Base-by-base conservation (phyloP, 2,113 vertebrate species). In the Nymphicus hollandicus region DNA sequence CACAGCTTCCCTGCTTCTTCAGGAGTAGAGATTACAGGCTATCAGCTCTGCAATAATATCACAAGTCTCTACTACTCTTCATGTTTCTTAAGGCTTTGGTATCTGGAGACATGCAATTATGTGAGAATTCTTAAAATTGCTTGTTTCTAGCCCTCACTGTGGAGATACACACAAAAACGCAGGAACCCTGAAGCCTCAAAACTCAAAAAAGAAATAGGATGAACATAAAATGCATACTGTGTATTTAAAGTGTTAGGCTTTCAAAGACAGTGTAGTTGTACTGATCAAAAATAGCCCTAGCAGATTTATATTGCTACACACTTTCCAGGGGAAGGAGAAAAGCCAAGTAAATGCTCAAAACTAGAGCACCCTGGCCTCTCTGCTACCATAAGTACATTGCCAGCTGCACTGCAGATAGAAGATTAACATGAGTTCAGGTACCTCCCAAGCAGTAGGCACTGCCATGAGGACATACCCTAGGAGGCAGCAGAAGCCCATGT, bases 401-500 rank as follows among this genome's bases (percentile, higher is more conserved):
- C 41, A 76, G 44, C 58, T 77, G 53, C 35, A 13, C 35, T 47
- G 52, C 18, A 29, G 44, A 10, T 29, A 23, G 46, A 58, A n/a
- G 31, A 39, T 29, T 27, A 43, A 13, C 11, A 9, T 19, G 17
- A 85, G 46, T 16, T n/a, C 77, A 41, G 73, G 18, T 68, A 25
- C 23, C 64, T 72, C 24, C 69, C 6, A 6, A 22, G 55, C 41
- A 89, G 50, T 50, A 44, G 68, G 29, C 60, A 93, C 65, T 84
- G 81, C 77, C 69, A 17, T 68, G 65, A 71, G 61, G 89, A 83
- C 85, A 46, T 89, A 89, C 93, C 93, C 89, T 97, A 96, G 94
- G 92, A 96, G 88, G 93, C 92, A 96, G 95, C 94, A 97, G 86
- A 76, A 93, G 88, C 56, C 50, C 90, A n/a, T 1, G 29, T 91